phyloP scores from a whole-genome alignment of 2,113 vertebrate species.

The Rallus limicola region DNA sequence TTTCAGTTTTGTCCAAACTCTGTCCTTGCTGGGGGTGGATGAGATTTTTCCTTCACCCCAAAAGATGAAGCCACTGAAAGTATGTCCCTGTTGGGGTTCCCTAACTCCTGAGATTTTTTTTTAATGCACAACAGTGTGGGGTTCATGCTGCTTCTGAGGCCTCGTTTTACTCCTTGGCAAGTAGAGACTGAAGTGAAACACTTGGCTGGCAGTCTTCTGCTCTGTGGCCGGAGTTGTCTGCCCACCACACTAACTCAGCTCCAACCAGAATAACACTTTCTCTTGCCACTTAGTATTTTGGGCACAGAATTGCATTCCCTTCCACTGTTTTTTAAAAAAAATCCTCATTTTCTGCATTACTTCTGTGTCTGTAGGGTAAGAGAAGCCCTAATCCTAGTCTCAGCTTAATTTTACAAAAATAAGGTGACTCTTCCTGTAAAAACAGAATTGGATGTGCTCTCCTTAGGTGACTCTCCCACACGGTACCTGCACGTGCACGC shows the following conservation, averaged over 20 bases:
- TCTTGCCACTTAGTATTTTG: not conserved
- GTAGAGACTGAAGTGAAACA: not conserved
- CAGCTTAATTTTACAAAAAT: not conserved
- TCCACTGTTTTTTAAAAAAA: not conserved
- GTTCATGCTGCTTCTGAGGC: not conserved
- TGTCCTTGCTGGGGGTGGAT: not conserved
- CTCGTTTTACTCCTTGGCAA: not conserved
- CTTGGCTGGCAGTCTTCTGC: not conserved
- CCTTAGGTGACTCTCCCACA: not conserved
- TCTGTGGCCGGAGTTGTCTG: not conserved
- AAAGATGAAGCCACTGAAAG: not conserved
- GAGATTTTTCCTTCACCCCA: not conserved
- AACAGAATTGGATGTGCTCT: not conserved
- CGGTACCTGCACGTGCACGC: accelerated
- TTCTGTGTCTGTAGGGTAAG: not conserved
- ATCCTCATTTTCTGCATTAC: not conserved
- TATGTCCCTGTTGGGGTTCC: not conserved
- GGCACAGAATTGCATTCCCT: not conserved
- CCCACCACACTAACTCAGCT: not conserved
- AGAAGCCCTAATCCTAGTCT: not conserved
- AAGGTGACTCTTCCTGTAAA: not conserved
- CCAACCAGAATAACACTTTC: not conserved
- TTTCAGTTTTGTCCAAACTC: not conserved
- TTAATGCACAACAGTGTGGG: not conserved
- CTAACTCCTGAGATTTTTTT: not conserved